Conservation (phyloP, 2,113 vertebrate genomes). For the Coturnix japonica region DNA sequence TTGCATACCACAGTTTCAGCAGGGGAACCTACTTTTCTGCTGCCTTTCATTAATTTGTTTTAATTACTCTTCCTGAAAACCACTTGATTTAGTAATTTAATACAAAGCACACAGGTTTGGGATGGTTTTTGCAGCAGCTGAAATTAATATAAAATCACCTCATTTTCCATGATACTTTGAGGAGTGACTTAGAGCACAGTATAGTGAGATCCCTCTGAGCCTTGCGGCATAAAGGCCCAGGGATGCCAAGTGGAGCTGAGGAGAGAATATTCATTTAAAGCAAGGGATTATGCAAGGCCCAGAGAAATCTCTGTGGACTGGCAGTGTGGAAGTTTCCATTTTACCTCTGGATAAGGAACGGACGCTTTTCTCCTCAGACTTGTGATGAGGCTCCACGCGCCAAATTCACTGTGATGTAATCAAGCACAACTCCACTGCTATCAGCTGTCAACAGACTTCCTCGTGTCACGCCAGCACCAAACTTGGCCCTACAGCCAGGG, state of each 20-base stretch:
- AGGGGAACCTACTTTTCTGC: background rate
- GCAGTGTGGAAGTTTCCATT: background rate
- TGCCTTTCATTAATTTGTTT: constrained; percentile 37
- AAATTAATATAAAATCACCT: background rate
- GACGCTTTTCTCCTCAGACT: background rate
- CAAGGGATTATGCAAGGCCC: background rate
- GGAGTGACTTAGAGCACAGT: background rate
- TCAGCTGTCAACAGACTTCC: constrained; percentile 52
- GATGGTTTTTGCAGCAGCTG: background rate
- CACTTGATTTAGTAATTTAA: background rate
- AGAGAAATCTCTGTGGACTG: background rate
- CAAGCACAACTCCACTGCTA: background rate
- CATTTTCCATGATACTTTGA: background rate
- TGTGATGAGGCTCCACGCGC: background rate
- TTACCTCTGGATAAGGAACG: background rate
- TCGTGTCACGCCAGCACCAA: constrained; percentile 23
- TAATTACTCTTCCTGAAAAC: constrained; percentile 44
- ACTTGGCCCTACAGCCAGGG: constrained; percentile 21
- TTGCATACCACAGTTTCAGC: constrained; percentile 28
- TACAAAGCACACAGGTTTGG: background rate
- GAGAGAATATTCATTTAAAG: too few relatives aligned
- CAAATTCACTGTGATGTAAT: constrained; percentile 40
- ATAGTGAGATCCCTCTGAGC: background rate
- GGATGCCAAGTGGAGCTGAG: too few relatives aligned
- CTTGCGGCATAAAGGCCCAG: background rate